Evolutionary conservation across 2,888 invertebrate species (phyloP).

Genomic region (Diarsia rubi): DNA sequence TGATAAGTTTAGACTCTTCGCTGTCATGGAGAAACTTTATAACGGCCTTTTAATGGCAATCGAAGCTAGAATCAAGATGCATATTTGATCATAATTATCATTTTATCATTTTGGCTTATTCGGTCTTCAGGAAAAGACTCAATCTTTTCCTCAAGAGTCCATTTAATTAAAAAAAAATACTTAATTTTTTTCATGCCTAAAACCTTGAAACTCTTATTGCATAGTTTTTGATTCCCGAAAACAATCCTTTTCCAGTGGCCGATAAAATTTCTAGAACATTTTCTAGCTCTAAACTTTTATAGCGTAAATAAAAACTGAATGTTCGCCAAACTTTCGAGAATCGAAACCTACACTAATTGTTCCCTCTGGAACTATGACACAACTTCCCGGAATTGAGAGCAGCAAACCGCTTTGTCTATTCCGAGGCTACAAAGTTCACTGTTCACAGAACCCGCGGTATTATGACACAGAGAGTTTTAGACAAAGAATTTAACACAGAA

Average conservation of each 20-base stretch:
- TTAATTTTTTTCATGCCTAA: background rate
- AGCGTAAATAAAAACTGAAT: background rate
- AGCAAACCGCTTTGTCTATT: conserved; percentile 25
- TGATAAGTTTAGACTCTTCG: too few relatives aligned
- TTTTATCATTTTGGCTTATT: too few relatives aligned
- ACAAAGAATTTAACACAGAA: background rate
- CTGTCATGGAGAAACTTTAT: too few relatives aligned
- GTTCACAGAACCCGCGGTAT: background rate
- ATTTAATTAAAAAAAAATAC: background rate
- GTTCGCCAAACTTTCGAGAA: conserved; percentile 2
- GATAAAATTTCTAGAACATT: background rate
- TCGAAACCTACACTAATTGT: conserved; percentile 10
- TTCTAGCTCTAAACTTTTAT: background rate
- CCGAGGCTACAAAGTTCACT: conserved; percentile 7
- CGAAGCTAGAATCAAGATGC: too few relatives aligned
- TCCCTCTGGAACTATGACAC: conserved; percentile 12
- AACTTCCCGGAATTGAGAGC: conserved; percentile 6
- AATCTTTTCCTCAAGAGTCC: too few relatives aligned
- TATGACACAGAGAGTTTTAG: background rate
- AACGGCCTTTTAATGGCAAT: too few relatives aligned
- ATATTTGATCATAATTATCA: too few relatives aligned
- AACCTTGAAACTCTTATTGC: background rate
- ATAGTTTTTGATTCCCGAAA: background rate
- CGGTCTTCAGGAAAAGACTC: too few relatives aligned
- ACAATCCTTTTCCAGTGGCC: background rate